Conservation (phyloP, 2,888 invertebrate species). For the Troides oblongomaculatus region DNA sequence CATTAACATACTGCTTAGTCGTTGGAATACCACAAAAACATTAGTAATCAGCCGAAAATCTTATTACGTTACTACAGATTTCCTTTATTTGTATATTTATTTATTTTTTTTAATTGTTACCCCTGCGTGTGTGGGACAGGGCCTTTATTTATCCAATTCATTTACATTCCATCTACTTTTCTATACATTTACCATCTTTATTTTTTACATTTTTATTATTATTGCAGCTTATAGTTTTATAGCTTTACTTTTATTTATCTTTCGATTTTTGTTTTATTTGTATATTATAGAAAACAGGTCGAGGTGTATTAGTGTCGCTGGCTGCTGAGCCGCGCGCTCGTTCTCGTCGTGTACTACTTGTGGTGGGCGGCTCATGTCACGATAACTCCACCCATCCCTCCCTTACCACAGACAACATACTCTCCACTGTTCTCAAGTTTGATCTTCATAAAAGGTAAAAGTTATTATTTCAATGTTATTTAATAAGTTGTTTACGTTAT, state of each 20-base stretch:
- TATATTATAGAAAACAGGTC: constrained; percentile 78
- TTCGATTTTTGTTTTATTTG: background rate
- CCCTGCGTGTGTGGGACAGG: no score
- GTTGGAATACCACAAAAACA: no score
- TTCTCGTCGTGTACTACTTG: constrained; percentile 92
- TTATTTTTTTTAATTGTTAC: no score
- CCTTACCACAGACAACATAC: constrained; percentile 90
- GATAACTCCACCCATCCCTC: constrained; percentile 88
- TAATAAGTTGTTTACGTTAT: background rate
- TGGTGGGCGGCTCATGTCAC: constrained; percentile 93
- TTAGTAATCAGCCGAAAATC: no score
- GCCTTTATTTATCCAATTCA: no score
- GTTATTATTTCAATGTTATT: background rate
- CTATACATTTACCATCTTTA: no score
- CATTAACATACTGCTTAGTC: no score
- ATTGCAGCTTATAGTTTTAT: no score
- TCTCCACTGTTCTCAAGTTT: constrained; percentile 90
- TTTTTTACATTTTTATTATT: no score
- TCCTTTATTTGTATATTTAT: constrained; percentile 9
- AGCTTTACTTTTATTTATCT: no score
- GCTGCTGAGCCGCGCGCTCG: constrained; percentile 89
- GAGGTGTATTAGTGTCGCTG: constrained; percentile 88
- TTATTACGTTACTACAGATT: no score
- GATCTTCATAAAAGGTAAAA: constrained; percentile 85
- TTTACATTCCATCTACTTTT: no score